Conservation (phyloP, 2,113 vertebrate genomes). For the Urocynchramus pylzowi region DNA sequence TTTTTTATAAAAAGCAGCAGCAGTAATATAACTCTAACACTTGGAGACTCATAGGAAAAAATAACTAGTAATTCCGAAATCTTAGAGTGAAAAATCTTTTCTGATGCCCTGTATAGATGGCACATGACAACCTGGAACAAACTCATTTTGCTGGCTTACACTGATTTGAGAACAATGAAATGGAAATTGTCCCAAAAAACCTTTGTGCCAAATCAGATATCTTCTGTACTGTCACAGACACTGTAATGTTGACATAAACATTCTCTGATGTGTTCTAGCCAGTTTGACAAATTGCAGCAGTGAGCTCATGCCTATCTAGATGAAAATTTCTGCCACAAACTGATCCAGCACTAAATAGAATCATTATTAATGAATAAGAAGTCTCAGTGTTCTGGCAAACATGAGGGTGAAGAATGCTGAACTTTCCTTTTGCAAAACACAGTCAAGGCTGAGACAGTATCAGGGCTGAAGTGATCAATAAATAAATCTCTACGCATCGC, state of each 20-base stretch:
- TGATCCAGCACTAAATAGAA: background rate
- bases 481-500: background rate
- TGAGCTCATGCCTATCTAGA: background rate
- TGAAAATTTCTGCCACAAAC: background rate
- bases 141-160: background rate
- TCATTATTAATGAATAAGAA: background rate
- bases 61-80: background rate
- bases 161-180: slow-evolving; percentile 5
- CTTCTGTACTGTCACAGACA: slow-evolving; percentile 5
- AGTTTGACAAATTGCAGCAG: background rate
- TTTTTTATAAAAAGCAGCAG: background rate
- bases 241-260: background rate
- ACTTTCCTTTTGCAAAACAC: background rate
- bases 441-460: background rate
- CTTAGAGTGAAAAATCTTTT: background rate
- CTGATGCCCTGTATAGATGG: background rate
- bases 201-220: background rate
- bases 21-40: background rate
- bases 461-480: background rate
- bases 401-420: background rate
- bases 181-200: background rate
- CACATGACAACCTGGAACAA: background rate
- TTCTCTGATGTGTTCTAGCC: background rate
- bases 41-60: background rate
- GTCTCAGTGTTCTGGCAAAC: background rate